phyloP scores from a whole-genome alignment of 2,113 vertebrate genomes.

The Leptobrachium leishanense region DNA sequence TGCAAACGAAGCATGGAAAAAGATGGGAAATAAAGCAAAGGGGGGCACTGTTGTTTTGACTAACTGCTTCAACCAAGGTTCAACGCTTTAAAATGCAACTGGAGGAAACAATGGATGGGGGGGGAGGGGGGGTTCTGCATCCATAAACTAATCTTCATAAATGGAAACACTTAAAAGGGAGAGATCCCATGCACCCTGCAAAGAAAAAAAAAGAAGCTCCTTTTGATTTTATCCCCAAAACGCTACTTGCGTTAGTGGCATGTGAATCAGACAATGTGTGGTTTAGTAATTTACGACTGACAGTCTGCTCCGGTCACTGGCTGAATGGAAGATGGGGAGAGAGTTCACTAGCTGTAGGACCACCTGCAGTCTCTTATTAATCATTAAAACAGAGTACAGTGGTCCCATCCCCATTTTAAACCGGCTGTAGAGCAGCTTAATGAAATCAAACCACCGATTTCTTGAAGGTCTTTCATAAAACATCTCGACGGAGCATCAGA shows the following conservation, averaged over 20 bases:
- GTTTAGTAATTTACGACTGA: conserved; percentile 49
- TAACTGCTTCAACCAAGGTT: conserved; percentile 33
- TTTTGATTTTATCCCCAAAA: conserved; percentile 26
- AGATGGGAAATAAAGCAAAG: conserved; percentile 54
- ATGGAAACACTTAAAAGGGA: conserved; percentile 21
- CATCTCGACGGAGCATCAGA: too few relatives aligned
- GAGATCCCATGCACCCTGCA: conserved; percentile 32
- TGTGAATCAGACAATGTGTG: conserved; percentile 36
- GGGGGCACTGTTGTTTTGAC: conserved; percentile 11
- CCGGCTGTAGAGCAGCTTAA: too few relatives aligned
- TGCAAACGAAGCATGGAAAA: conserved; percentile 51
- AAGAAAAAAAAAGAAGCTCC: conserved; percentile 36
- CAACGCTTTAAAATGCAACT: conserved; percentile 25
- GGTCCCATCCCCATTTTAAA: too few relatives aligned
- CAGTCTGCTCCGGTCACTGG: conserved; percentile 30
- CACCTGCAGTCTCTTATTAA: conserved; percentile 56
- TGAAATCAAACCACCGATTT: too few relatives aligned
- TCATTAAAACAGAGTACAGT: conserved; percentile 33
- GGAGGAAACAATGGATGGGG: conserved; percentile 8
- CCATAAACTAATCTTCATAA: conserved; percentile 22
- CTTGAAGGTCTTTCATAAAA: too few relatives aligned
- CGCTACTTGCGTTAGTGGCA: not conserved
- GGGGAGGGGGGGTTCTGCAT: conserved; percentile 8
- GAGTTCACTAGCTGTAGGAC: conserved; percentile 48
- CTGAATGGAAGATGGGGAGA: conserved; percentile 49